Evolutionary conservation across 2,113 vertebrate species (phyloP).

Genomic region (Oceanodroma tethys): DNA sequence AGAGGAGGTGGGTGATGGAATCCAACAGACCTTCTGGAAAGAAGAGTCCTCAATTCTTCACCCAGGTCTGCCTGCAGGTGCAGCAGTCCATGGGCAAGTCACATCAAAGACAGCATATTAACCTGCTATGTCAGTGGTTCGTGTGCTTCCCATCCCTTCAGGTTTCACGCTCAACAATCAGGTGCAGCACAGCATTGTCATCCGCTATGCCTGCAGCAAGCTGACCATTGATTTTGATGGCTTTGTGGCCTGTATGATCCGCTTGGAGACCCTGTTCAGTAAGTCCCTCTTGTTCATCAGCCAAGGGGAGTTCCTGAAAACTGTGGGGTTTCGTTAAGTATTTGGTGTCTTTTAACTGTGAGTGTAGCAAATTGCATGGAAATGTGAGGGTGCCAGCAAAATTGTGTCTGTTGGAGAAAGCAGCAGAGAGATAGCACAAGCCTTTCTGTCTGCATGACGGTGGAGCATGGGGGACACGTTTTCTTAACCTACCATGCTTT

Average conservation of each 20-base stretch:
- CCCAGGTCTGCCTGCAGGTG: neutral
- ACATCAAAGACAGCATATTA: neutral
- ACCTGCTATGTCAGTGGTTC: neutral
- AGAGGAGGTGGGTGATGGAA: neutral
- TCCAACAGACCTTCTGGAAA: neutral
- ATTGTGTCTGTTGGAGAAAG: neutral
- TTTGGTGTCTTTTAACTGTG: neutral
- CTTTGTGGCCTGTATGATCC: constrained; percentile 84
- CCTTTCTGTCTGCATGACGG: neutral
- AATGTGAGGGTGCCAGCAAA: neutral
- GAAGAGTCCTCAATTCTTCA: neutral
- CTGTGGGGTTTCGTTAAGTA: neutral
- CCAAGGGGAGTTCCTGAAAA: neutral
- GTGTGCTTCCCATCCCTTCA: neutral
- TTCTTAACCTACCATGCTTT: neutral
- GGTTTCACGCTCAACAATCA: constrained; percentile 83
- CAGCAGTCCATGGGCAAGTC: neutral
- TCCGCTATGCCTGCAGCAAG: constrained; percentile 69
- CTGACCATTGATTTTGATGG: constrained; percentile 84
- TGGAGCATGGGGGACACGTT: neutral
- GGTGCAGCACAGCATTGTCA: constrained; percentile 81
- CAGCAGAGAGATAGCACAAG: neutral
- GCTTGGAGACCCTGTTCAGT: constrained; percentile 89
- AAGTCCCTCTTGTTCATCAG: constrained; percentile 37
- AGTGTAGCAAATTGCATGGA: neutral